Evolutionary conservation across 2,888 invertebrate genomes (phyloP).

Genomic region (Sipha maydis): DNA sequence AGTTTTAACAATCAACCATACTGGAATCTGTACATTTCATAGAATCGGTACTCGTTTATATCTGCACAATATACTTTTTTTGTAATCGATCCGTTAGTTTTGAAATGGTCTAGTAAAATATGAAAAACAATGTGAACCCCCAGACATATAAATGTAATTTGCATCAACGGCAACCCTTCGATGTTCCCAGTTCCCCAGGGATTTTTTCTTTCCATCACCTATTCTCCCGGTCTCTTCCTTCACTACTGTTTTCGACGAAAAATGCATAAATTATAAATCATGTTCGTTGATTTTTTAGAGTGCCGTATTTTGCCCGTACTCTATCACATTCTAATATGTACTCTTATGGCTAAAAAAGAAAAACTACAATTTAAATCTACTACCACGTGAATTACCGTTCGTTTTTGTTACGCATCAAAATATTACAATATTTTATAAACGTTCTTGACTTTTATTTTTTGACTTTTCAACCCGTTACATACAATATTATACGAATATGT

Average conservation of each 20-base stretch:
- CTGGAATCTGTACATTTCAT: no score
- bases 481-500: background rate
- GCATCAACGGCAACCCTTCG: background rate
- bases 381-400: background rate
- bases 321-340: background rate
- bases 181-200: background rate
- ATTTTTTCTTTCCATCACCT: background rate
- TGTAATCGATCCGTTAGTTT: background rate
- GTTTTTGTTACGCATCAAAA: background rate
- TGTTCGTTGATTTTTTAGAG: conserved; percentile 27
- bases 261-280: background rate
- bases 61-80: no score
- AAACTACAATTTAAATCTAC: background rate
- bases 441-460: background rate
- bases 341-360: background rate
- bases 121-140: background rate
- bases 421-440: background rate
- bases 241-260: background rate
- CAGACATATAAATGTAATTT: background rate
- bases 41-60: no score
- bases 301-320: background rate
- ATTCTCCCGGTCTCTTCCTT: background rate
- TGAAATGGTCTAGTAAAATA: background rate
- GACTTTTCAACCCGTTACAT: background rate
- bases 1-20: no score